Evolutionary conservation across 2,888 invertebrate species (phyloP), one percentile per base, ranked within the genome.

Genomic region (Orthosia gothica): DNA sequence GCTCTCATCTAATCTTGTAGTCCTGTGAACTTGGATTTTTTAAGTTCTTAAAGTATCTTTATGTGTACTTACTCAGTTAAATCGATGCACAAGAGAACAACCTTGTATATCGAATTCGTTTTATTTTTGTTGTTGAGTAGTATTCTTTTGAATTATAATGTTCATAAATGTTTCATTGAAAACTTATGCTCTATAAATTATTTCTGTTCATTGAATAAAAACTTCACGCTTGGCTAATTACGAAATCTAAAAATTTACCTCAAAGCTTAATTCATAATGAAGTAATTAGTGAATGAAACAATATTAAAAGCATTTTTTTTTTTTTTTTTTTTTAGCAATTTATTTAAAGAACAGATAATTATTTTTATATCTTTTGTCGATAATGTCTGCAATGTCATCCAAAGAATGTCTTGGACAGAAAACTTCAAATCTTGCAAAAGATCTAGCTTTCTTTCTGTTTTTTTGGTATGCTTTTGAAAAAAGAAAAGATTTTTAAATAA

Each of bases 261-360:
- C 18, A 64, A 71, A 76, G 16, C 15, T 63, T 54, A 64, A 54
- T 40, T 58, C 23, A 54, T 20, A 58, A 23, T 59, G 49, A 54
- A 54, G 72, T 63, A 54, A 57, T 76, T 54, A 64, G 47, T 45
- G 16, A 71, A 54, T 55, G 40, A 64, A 61, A 59, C 32, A n/a
- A n/a, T n/a, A n/a, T n/a, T n/a, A n/a, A n/a, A n/a, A n/a, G n/a
- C n/a, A n/a, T n/a, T n/a, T n/a, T n/a, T n/a, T n/a, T n/a, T n/a
- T n/a, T n/a, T n/a, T n/a, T n/a, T n/a, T n/a, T n/a, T n/a, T n/a
- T 71, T 64, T 49, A 70, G 63, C 11, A 23, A 26, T 49, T 64
- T 59, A 49, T 54, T 58, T 49, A 15, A 49, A 63, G 58, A n/a
- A 79, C 15, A 20, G 52, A 62, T 40, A 26, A 3, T 1, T 26